These are phyloP conservation scores for Sminthopsis crassicaudata DNA, from an alignment of 2,113 vertebrate genomes.

Conservation along the genomic window DNA sequence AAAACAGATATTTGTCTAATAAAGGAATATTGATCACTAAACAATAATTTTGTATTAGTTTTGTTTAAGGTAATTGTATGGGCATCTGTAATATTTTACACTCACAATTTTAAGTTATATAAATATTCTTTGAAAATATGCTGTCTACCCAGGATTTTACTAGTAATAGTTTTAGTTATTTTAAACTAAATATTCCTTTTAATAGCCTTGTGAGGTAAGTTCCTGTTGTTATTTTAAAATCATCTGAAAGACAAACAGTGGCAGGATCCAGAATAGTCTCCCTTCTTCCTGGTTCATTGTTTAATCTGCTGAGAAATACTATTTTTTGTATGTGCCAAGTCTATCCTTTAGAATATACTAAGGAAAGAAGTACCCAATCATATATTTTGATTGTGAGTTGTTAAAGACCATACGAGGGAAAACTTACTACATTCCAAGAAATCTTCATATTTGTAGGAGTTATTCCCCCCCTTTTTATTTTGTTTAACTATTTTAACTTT, in stretches of 20 bases:
- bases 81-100: not conserved
- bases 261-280: not conserved
- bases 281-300: not conserved
- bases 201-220: fast-evolving
- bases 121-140: not conserved
- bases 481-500: not conserved
- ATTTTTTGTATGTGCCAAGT: not conserved
- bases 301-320: not conserved
- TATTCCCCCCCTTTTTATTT: not conserved
- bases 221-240: not conserved
- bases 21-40: not conserved
- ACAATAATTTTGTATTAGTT: not conserved
- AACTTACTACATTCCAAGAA: not conserved
- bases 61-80: not conserved
- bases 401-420: not conserved
- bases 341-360: not conserved
- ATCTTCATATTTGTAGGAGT: not conserved
- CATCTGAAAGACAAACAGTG: not conserved
- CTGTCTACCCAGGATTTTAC: not conserved
- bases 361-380: not conserved
- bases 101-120: not conserved
- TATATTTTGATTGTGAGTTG: not conserved
- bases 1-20: not conserved
- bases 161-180: too few relatives aligned
- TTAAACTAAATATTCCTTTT: fast-evolving